These are phyloP conservation scores for Cremastobaeus sp. DNA, from an alignment of 2,888 invertebrate species.

Conservation along the genomic window DNA sequence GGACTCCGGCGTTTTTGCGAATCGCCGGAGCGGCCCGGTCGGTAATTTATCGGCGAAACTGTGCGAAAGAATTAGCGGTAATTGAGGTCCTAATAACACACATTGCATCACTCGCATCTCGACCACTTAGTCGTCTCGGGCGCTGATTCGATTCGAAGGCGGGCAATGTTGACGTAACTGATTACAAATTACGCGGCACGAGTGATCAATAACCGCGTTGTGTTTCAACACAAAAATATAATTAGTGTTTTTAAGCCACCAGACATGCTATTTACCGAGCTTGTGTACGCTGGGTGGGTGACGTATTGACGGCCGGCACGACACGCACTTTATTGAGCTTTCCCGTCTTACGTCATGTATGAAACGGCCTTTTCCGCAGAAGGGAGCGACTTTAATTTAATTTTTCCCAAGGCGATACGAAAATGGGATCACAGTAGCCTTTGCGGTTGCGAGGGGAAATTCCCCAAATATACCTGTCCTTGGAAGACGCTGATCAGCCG, in stretches of 20 bases:
- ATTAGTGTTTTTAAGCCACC: constrained; percentile 37
- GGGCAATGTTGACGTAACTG: constrained; percentile 55
- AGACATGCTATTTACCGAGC: constrained; percentile 48
- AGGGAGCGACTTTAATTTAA: constrained; percentile 42
- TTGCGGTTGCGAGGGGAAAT: too few relatives aligned
- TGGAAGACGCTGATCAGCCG: neutral
- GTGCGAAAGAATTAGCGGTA: constrained; percentile 43
- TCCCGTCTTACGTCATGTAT: constrained; percentile 38
- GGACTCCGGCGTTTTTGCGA: too few relatives aligned
- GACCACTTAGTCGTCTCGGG: constrained; percentile 50
- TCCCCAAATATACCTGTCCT: constrained; percentile 13
- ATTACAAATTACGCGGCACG: constrained; percentile 45
- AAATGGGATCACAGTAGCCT: constrained; percentile 39
- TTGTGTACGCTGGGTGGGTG: constrained; percentile 43
- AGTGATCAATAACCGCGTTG: constrained; percentile 49
- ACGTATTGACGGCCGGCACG: constrained; percentile 44
- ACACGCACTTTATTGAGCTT: constrained; percentile 46
- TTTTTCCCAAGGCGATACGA: constrained; percentile 42
- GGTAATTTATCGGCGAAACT: constrained; percentile 14
- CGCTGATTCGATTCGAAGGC: constrained; percentile 56
- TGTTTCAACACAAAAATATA: constrained; percentile 47
- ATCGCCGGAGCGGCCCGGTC: too few relatives aligned
- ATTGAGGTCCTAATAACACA: constrained; percentile 60
- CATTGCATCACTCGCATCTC: constrained; percentile 56
- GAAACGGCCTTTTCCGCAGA: constrained; percentile 25